Percentiles rank a stretch among this genome's conserved stretches.
Conservation (phyloP, 2,888 invertebrate species). For the Chorisops tibialis region DNA sequence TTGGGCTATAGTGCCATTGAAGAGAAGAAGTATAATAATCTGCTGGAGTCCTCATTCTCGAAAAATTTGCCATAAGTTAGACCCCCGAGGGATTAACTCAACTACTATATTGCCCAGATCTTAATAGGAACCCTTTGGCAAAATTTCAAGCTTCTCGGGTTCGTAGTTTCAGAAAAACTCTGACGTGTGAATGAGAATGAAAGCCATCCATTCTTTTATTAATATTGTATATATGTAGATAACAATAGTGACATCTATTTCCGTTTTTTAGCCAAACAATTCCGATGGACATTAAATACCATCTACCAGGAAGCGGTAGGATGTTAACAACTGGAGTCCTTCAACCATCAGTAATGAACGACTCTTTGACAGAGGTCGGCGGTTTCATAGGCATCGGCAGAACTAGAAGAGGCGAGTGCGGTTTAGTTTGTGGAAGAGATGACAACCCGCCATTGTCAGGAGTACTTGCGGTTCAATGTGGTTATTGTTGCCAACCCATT, state of each 20-base stretch:
- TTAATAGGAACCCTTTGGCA: no score
- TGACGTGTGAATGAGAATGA: no score
- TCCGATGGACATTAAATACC: constrained; percentile 51
- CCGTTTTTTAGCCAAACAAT: constrained; percentile 39
- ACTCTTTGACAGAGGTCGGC: constrained; percentile 6
- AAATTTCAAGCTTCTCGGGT: no score
- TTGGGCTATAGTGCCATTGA: no score
- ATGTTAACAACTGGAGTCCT: constrained; percentile 51
- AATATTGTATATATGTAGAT: no score
- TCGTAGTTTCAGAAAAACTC: no score
- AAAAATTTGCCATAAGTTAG: no score
- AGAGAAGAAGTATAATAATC: no score
- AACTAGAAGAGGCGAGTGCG: constrained; percentile 23
- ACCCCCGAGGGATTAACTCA: no score
- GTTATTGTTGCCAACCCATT: constrained; percentile 68
- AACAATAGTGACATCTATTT: constrained; percentile 20
- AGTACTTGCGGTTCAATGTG: constrained; percentile 53
- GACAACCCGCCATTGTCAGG: constrained; percentile 29
- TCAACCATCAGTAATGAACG: constrained; percentile 36
- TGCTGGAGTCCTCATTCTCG: no score
- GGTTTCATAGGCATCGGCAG: constrained; percentile 28
- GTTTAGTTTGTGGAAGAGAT: constrained; percentile 18
- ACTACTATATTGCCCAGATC: no score
- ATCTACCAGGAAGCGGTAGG: constrained; percentile 51
- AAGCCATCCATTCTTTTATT: no score